Evolutionary conservation across 1,140 invertebrate genomes (phyloP).

Genomic region (Gyrodactylus bullatarudis): DNA sequence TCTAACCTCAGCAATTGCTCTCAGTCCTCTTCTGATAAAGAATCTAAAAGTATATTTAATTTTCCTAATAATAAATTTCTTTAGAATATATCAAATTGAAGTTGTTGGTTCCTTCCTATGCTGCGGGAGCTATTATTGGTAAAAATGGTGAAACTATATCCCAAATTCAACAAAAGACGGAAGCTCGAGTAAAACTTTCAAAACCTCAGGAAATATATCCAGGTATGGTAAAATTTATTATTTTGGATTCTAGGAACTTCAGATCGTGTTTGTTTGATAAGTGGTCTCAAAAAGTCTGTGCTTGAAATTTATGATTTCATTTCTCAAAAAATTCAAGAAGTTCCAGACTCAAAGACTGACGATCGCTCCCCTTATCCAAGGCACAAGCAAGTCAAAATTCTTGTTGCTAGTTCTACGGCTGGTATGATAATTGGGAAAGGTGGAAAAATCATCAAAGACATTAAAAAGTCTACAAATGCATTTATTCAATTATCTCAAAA

Average conservation of each 20-base stretch:
- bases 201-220: slow-evolving; percentile 94
- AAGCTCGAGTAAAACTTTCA: slow-evolving; percentile 79
- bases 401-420: slow-evolving; percentile 3
- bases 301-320: neutral
- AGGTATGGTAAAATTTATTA: slow-evolving; percentile 28
- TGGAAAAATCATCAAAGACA: slow-evolving; percentile 5
- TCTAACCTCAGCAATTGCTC: neutral
- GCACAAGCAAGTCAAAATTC: slow-evolving; percentile 4
- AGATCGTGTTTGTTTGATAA: neutral
- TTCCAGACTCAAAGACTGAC: neutral
- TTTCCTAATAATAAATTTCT: neutral
- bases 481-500: slow-evolving; percentile 6
- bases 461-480: neutral
- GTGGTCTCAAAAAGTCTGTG: neutral
- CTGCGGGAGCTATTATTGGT: slow-evolving; percentile 78
- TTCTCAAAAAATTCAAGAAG: neutral
- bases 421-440: slow-evolving; percentile 6
- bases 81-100: slow-evolving; percentile 32
- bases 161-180: slow-evolving; percentile 68
- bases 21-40: neutral
- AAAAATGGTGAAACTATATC: slow-evolving; percentile 86
- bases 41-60: neutral
- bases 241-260: neutral
- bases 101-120: slow-evolving; percentile 65
- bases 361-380: neutral